Conservation (phyloP, 2,888 invertebrate genomes). For the Hyalella azteca region DNA sequence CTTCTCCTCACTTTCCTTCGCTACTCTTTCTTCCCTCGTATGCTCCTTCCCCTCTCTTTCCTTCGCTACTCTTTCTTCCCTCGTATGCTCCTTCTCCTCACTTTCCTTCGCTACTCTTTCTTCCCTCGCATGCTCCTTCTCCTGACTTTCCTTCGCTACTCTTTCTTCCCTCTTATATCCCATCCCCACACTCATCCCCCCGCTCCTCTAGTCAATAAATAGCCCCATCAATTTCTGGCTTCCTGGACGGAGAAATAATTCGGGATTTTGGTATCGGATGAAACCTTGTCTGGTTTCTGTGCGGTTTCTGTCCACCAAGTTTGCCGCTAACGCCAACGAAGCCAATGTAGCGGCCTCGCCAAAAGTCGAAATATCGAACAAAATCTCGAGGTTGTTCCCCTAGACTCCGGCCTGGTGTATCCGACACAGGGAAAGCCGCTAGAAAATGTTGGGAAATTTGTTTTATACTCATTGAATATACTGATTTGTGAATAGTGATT, state of each 20-base stretch:
- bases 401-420: too few relatives aligned
- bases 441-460: too few relatives aligned
- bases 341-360: not conserved
- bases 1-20: not conserved
- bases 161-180: not conserved
- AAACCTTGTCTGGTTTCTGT: not conserved
- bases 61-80: not conserved
- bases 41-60: not conserved
- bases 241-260: too few relatives aligned
- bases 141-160: not conserved
- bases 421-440: too few relatives aligned
- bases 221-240: too few relatives aligned
- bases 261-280: not conserved
- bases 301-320: not conserved
- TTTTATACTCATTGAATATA: too few relatives aligned
- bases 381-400: too few relatives aligned
- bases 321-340: not conserved
- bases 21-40: not conserved
- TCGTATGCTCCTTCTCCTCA: too few relatives aligned
- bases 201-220: not conserved
- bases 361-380: not conserved
- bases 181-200: not conserved
- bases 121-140: too few relatives aligned
- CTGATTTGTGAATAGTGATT: too few relatives aligned
- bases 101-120: not conserved